A percentile compares a stretch with the other conserved stretches of the same genome.
Conservation (phyloP, 2,113 vertebrate genomes). For the Bostrychus sinensis region DNA sequence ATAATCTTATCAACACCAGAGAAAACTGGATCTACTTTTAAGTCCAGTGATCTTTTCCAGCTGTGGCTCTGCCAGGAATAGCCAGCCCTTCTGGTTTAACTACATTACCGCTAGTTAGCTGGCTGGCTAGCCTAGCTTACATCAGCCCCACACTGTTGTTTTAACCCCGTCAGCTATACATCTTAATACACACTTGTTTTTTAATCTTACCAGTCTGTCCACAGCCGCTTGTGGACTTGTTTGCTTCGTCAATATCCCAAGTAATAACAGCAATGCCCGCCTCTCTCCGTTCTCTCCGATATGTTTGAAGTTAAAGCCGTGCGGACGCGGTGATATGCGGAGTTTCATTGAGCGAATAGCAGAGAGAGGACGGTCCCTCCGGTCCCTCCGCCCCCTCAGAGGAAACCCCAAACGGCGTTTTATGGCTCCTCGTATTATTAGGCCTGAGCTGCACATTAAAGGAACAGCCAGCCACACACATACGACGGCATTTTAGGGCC, state of each 20-base stretch:
- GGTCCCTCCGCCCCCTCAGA: conserved; percentile 28
- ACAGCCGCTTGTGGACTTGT: neutral
- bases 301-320: conserved; percentile 41
- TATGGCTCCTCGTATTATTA: neutral
- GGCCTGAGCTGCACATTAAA: neutral
- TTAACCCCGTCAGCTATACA: neutral
- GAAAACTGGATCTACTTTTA: neutral
- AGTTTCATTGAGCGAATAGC: neutral
- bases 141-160: neutral
- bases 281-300: conserved; percentile 4
- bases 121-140: conserved; percentile 33
- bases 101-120: conserved; percentile 14
- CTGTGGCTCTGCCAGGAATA: conserved; percentile 27
- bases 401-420: conserved; percentile 6
- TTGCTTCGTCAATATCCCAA: neutral
- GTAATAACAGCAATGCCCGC: neutral
- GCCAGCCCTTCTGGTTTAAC: conserved; percentile 28
- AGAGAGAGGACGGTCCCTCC: neutral
- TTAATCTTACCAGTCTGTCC: conserved; percentile 9
- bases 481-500: neutral
- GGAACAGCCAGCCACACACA: neutral
- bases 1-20: neutral
- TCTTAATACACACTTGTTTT: neutral
- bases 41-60: conserved; percentile 23
- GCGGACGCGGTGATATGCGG: conserved; percentile 3